Evolutionary conservation across 1,140 invertebrate genomes (phyloP).

Genomic region (Magallana ariakensis): DNA sequence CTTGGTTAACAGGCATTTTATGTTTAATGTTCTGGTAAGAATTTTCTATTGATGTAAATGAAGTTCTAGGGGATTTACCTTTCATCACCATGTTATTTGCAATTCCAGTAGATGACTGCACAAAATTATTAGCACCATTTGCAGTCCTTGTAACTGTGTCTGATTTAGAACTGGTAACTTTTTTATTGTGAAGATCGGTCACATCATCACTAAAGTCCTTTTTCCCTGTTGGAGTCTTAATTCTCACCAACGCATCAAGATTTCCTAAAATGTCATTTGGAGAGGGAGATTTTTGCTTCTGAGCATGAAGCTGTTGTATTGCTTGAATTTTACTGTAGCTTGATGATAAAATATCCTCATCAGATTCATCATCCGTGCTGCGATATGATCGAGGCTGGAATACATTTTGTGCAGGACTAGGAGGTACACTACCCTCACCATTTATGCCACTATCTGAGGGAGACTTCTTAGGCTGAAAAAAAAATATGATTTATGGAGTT

Average conservation of each 20-base stretch:
- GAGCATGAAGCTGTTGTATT: constrained; percentile 44
- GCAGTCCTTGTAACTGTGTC: neutral
- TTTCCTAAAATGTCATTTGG: constrained; percentile 11
- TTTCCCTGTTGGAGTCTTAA: neutral
- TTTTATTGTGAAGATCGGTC: neutral
- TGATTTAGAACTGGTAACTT: constrained; percentile 43
- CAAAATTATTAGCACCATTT: constrained; percentile 28
- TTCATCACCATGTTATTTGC: constrained; percentile 77
- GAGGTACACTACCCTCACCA: constrained; percentile 4
- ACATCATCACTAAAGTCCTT: constrained; percentile 25
- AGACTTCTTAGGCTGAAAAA: constrained; percentile 29
- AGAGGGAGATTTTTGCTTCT: constrained; percentile 35
- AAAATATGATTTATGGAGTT: neutral
- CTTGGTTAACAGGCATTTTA: constrained; percentile 78
- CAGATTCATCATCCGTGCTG: constrained; percentile 68
- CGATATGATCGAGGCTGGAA: constrained; percentile 72
- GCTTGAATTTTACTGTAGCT: constrained; percentile 57
- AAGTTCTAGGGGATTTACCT: constrained; percentile 68
- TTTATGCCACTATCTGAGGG: neutral
- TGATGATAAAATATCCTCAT: constrained; percentile 58
- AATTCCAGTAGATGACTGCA: constrained; percentile 57
- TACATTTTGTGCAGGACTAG: constrained; percentile 67
- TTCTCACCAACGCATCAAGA: constrained; percentile 14
- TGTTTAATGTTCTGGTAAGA: constrained; percentile 79
- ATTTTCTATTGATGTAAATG: constrained; percentile 76